Evolutionary conservation across 2,888 invertebrate species (phyloP), one percentile per base, ranked within the genome.

Genomic region (Eilema depressum): DNA sequence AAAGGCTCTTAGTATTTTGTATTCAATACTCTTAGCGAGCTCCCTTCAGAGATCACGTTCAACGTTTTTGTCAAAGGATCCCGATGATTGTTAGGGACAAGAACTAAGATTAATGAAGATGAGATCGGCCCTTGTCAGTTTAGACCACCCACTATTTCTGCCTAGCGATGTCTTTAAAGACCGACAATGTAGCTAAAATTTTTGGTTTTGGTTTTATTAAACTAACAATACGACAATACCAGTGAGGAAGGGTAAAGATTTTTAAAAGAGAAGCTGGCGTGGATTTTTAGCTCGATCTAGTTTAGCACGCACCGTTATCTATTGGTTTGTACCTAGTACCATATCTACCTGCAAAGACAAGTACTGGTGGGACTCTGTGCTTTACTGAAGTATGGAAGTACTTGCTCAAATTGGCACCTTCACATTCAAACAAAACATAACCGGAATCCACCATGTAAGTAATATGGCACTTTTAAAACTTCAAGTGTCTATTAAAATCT

Each of bases 71-170:
- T 23, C 23, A 53, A 53, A 65, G 47, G 28, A 14, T 64, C 30
- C 64, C 53, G 17, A 64, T 64, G 53, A 64, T 30, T 64, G 53
- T 64, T 30, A 53, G 28, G 30, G 64, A 53, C 64, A 53, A n/a
- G 64, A n/a, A 30, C 28, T 30, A 65, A 65, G 64, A 65, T 65
- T 56, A 56, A 56, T 64, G 64, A 64, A 28, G 28, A 64, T 28
- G n/a, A 56, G 64, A 28, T 53, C 23, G 53, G 28, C n/a, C 47
- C 30, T 53, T 53, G 30, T 47, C 28, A 64, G 37, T 37, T 63
- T 28, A 12, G 30, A 30, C 20, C 28, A 23, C 25, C 62, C 23
- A 37, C 25, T 41, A 25, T 63, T 25, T 25, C 25, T 25, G 63
- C 25, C 30, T 10, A 20, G 23, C 14, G 12, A 25, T 37, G 17